These are phyloP conservation scores for Crossocerus cetratus DNA, from an alignment of 2,888 invertebrate species.

Conservation along the genomic window DNA sequence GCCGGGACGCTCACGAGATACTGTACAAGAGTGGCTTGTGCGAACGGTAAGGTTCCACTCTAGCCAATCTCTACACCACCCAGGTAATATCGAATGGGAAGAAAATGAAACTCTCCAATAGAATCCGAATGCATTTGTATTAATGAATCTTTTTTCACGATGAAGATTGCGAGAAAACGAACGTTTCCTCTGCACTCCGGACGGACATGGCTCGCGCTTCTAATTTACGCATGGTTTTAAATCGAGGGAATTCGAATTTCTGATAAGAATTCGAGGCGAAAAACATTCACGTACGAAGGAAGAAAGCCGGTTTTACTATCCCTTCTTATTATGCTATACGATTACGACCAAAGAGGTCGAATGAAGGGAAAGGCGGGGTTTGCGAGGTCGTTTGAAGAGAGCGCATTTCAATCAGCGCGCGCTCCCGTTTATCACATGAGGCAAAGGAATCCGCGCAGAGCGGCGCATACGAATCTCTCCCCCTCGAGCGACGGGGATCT, in stretches of 20 bases:
- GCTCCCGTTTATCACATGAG: slow-evolving; percentile 15
- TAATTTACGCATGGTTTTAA: no score
- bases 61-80: background rate
- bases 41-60: slow-evolving; percentile 51
- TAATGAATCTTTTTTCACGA: no score
- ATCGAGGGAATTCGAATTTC: no score
- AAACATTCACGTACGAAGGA: no score
- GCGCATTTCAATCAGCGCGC: slow-evolving; percentile 16
- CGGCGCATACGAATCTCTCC: slow-evolving; percentile 20
- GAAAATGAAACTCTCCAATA: background rate
- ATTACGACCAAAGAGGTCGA: no score
- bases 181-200: no score
- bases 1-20: slow-evolving; percentile 12
- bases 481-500: background rate
- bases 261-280: no score
- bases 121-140: no score
- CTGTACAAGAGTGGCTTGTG: slow-evolving; percentile 24
- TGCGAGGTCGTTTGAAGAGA: background rate
- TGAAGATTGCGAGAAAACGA: no score
- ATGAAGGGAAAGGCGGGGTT: background rate
- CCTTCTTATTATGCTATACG: no score
- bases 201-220: no score
- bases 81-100: background rate
- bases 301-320: no score
- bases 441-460: slow-evolving; percentile 18